Base-by-base conservation (phyloP, 2,888 invertebrate species). In the Crossocerus cetratus region DNA sequence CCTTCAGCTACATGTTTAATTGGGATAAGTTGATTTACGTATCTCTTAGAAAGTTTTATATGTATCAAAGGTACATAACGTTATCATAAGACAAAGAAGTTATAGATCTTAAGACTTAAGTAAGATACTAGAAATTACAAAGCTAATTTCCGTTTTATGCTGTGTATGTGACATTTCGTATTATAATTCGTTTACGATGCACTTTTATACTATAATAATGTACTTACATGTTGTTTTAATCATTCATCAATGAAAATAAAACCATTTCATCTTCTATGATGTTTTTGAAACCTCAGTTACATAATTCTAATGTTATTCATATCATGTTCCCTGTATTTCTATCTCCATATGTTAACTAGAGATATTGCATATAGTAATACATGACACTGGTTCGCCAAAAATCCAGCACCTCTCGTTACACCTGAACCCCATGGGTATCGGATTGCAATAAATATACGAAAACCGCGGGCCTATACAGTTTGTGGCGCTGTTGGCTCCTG, bases 191-290 rank as follows among this genome's bases (percentile, higher is more conserved):
- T 65, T 76, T 61, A 44, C 22, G 45, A 58, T 59, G 42, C 65
- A 70, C 65, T 72, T 80, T 74, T 78, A 64, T 69, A 78, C 55
- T 42, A 60, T 61, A 45, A n/a, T n/a, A 60, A 60, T 58, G 23
- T 73, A 61, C 14, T 23, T 59, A 55, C 20, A 60, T 21, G 44
- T 58, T 64, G 55, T 72, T 74, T 32, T 59, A 44, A 22, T 62
- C 42, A 69, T 23, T 69, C 62, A 58, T 58, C 42, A 21, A 20
- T 61, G 58, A 45, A 66, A 74, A 77, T 74, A 73, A 75, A 75
- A 49, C 8, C 56, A 43, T 45, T 70, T 63, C 42, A 49, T 72
- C 18, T 60, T 65, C 64, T 32, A 54, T 16, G 0, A 4, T 49
- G 49, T 16, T 49, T 49, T 49, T 13, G 16, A 16, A 49, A 1